These are phyloP conservation scores for Cordylochernes scorpioides DNA, from an alignment of 2,888 invertebrate species.

Conservation along the genomic window DNA sequence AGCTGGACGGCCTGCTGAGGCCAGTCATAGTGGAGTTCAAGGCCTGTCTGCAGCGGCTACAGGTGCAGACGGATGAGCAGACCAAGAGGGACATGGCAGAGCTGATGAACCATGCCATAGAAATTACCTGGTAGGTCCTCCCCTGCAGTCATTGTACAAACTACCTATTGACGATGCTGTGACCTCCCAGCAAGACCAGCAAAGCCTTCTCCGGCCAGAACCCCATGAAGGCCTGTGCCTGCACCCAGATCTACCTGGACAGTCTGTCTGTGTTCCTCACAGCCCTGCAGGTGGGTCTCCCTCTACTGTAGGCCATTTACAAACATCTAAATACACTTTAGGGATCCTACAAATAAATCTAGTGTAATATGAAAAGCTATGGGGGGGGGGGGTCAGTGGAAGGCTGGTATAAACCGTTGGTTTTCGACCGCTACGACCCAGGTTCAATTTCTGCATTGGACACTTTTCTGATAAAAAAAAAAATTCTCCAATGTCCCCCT, in stretches of 20 bases:
- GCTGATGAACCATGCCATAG: constrained; percentile 27
- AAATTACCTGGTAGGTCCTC: constrained; percentile 23
- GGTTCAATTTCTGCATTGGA: no score
- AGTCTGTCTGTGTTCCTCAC: constrained; percentile 27
- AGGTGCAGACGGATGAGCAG: constrained; percentile 19
- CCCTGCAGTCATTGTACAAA: neutral
- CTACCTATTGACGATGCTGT: no score
- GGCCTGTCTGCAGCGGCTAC: constrained; percentile 20
- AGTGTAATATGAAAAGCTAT: no score
- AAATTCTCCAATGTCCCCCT: no score
- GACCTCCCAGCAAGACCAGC: constrained; percentile 24
- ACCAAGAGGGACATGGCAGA: constrained; percentile 21
- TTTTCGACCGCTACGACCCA: no score
- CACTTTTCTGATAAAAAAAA: no score
- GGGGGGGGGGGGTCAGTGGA: no score
- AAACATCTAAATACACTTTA: no score
- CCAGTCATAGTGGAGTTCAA: constrained; percentile 26
- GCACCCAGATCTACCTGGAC: constrained; percentile 26
- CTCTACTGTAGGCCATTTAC: no score
- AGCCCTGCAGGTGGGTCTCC: constrained; percentile 21
- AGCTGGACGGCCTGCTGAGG: constrained; percentile 25
- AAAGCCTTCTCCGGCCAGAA: constrained; percentile 30
- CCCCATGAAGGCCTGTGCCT: constrained; percentile 28
- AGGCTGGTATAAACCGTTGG: no score
- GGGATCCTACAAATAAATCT: no score